Conservation (phyloP, 2,888 invertebrate genomes). For the Aradus depressus region DNA sequence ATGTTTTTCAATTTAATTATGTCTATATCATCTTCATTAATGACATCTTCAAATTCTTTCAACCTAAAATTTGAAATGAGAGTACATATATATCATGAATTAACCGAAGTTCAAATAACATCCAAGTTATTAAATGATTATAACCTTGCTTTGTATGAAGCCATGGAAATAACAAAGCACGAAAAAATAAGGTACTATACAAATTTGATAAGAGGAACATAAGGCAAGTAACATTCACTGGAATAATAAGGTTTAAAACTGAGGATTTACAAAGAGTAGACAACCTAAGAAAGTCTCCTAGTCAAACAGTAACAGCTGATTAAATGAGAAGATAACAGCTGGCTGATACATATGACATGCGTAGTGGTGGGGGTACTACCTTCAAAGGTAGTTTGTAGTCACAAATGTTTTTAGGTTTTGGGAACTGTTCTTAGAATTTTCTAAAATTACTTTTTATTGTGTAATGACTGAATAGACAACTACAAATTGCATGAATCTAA, state of each 20-base stretch:
- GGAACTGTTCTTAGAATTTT: too few species aligned
- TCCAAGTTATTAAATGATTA: conserved; percentile 28
- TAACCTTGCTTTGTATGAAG: conserved; percentile 35
- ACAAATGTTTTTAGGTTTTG: conserved; percentile 8
- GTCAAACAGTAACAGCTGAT: conserved; percentile 8
- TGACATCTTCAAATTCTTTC: conserved; percentile 64
- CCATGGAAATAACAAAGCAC: conserved; percentile 29
- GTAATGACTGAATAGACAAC: too few species aligned
- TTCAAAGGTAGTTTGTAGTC: conserved; percentile 6
- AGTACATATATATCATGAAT: conserved; percentile 5
- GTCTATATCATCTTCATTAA: conserved; percentile 60
- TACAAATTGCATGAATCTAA: too few species aligned
- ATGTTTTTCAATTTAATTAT: conserved; percentile 52
- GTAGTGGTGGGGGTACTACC: conserved; percentile 10
- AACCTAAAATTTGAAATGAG: conserved; percentile 47
- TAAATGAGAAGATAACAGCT: conserved; percentile 1
- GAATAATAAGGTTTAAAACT: not conserved
- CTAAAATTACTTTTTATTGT: too few species aligned
- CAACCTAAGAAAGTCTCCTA: not conserved
- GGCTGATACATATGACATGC: conserved; percentile 4
- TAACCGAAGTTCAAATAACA: conserved; percentile 13
- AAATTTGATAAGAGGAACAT: not conserved
- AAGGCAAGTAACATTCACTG: not conserved
- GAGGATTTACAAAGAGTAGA: not conserved
- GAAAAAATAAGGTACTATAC: not conserved